Evolutionary conservation across 2,113 vertebrate species (phyloP).

Genomic region (Mungos mungo): DNA sequence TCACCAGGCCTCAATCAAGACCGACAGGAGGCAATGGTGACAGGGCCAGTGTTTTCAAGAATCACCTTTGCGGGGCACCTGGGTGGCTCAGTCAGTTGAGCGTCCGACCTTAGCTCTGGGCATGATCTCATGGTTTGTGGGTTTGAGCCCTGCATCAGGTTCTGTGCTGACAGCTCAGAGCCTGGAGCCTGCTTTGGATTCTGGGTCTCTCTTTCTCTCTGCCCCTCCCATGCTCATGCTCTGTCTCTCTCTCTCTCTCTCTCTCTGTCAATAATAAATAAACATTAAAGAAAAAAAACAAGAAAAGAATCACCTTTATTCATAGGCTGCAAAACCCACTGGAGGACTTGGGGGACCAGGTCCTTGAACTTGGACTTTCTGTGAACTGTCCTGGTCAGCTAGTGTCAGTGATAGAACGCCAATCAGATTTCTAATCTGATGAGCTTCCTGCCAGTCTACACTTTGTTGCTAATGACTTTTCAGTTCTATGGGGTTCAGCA

Average conservation of each 20-base stretch:
- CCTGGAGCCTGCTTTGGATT: no score
- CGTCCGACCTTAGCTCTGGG: no score
- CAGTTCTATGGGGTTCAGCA: neutral
- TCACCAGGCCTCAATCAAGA: neutral
- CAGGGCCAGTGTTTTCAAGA: neutral
- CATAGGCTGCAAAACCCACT: neutral
- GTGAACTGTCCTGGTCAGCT: neutral
- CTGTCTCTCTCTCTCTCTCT: no score
- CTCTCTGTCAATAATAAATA: no score
- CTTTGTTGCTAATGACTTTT: neutral
- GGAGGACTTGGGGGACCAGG: neutral
- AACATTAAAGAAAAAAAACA: no score
- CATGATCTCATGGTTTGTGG: no score
- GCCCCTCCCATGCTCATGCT: no score
- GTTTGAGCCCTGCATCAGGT: no score
- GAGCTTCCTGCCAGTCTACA: neutral
- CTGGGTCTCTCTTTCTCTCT: no score
- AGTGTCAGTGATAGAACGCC: rapidly evolving
- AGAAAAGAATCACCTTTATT: neutral
- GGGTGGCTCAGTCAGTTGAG: no score
- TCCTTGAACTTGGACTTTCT: neutral
- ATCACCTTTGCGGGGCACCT: neutral
- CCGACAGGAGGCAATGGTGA: neutral
- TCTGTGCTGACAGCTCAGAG: no score
- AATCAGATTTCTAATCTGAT: neutral